Base-by-base conservation (phyloP, 2,888 invertebrate genomes). In the Philereme transversata region DNA sequence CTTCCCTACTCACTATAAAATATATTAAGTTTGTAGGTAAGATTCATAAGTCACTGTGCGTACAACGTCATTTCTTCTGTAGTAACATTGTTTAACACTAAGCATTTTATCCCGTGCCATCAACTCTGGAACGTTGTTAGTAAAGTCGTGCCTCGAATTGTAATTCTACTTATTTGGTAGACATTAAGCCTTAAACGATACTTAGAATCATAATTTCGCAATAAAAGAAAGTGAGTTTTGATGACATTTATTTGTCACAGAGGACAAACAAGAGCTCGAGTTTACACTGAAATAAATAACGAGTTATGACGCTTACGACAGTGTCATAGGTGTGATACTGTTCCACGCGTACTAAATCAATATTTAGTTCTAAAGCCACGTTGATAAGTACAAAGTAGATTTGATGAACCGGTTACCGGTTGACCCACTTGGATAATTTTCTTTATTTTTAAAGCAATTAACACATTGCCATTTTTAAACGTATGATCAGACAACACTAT, bases 61-160 rank as follows among this genome's bases (percentile, higher is more conserved):
- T 67, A 67, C 67, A 58, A 68, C n/a, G n/a, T n/a, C n/a, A n/a
- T 72, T 69, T 75, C 68, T 64, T 65, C 68, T 65, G 53, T 53
- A 65, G 70, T 61, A 70, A 69, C 67, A 71, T 52, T 57, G 61
- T 61, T 45, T 52, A 49, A 49, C 62, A 64, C 59, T 60, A 64
- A 68, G 66, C 57, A 65, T 71, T 72, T 69, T 68, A 70, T 68
- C 72, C 69, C 68, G 60, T 71, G 68, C 71, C 65, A 73, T 77
- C 78, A 77, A 74, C 72, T 72, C 67, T 66, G 69, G 66, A 75
- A 77, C 72, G 75, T 72, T 72, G 77, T 70, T 73, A 69, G 68
- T 69, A 56, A 71, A 73, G 65, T 71, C 77, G 78, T 77, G 78
- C 65, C 67, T 55, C 60, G 79, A 75, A 73, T 78, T 65, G 67